Percentiles rank a stretch among this genome's conserved stretches.
Conservation (phyloP, 2,113 vertebrate genomes). For the Engraulis encrasicolus region DNA sequence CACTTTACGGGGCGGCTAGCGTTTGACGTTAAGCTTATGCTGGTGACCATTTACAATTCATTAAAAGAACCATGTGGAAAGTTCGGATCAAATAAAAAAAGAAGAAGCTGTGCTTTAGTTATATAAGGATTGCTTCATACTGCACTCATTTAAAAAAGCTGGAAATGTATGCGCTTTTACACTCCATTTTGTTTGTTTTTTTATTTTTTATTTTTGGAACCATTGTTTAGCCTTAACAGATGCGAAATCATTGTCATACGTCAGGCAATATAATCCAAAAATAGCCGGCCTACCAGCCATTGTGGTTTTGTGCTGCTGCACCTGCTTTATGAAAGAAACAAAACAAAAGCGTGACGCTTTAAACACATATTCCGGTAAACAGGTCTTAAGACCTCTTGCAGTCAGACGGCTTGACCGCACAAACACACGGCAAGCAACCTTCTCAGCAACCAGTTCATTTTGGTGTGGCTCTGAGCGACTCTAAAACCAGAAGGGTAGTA, state of each 20-base stretch:
- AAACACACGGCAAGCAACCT: not conserved
- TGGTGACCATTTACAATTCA: not conserved
- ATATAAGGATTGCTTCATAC: constrained; percentile 2
- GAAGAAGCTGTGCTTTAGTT: constrained; percentile 16
- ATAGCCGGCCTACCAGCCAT: constrained; percentile 9
- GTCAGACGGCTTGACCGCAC: not conserved
- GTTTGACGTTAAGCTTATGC: not conserved
- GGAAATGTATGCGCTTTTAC: constrained; percentile 5
- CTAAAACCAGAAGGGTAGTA: not conserved
- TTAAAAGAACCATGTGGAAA: not conserved
- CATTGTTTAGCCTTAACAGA: not conserved
- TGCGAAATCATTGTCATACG: not conserved
- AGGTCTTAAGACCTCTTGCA: not conserved
- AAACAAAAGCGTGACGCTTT: not conserved
- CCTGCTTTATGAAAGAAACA: not conserved
- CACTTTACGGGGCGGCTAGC: not conserved
- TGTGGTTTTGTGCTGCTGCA: not conserved
- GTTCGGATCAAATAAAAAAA: not conserved
- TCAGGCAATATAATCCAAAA: not conserved
- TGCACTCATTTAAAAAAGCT: constrained; percentile 16
- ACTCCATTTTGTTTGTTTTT: not conserved
- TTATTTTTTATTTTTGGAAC: not conserved
- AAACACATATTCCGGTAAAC: constrained; percentile 6
- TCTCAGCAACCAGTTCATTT: not conserved
- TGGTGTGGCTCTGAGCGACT: not conserved